A percentile compares a stretch with the other conserved stretches of the same genome.
phyloP scores from a whole-genome alignment of 2,113 vertebrate species.

The Clarias gariepinus region DNA sequence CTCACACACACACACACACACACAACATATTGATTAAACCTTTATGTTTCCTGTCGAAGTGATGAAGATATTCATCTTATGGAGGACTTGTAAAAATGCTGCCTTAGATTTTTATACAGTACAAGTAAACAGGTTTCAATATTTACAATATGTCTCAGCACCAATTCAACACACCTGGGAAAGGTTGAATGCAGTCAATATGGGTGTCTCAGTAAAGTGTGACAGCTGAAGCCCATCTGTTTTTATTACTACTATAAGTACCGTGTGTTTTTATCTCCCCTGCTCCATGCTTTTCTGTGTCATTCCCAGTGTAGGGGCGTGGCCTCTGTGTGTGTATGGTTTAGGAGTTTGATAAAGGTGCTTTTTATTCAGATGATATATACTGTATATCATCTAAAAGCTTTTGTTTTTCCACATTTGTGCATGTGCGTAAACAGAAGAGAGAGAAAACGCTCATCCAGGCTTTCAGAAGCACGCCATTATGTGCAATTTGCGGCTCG shows the following conservation, averaged over 20 bases:
- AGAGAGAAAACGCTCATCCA: not conserved
- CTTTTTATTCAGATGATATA: not conserved
- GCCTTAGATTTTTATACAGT: constrained; percentile 14
- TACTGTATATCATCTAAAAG: not conserved
- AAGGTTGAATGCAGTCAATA: not conserved
- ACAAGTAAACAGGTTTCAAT: not conserved
- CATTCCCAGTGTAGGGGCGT: not conserved
- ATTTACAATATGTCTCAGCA: not conserved
- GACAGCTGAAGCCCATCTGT: not conserved
- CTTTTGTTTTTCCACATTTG: not conserved
- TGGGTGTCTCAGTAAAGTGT: not conserved
- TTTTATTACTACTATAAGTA: not conserved
- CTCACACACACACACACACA: not conserved
- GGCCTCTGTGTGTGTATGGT: not conserved
- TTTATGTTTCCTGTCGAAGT: constrained; percentile 24
- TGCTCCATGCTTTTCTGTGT: not conserved
- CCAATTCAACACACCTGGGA: not conserved
- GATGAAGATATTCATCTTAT: constrained; percentile 1
- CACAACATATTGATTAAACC: constrained; percentile 9
- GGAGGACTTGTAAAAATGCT: constrained; percentile 42
- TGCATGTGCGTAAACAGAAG: not conserved
- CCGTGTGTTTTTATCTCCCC: not conserved
- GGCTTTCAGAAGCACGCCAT: not conserved
- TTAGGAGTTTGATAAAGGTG: not conserved
- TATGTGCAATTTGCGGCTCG: not conserved